Evolutionary conservation across 2,888 invertebrate genomes (phyloP).

Genomic region (Ophioninae sp.): DNA sequence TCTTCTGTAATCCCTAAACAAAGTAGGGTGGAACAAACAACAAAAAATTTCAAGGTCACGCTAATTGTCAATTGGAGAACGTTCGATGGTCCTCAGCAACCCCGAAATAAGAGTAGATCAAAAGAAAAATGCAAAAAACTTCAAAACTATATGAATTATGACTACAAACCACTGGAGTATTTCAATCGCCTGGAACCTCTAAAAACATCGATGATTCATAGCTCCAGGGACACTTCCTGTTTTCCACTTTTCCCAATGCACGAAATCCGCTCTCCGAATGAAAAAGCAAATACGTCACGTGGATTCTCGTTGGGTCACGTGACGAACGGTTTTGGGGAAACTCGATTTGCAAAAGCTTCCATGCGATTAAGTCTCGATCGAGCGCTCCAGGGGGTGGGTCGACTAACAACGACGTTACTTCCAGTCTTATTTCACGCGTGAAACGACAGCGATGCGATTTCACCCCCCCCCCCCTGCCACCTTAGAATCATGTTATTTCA

Average conservation of each 20-base stretch:
- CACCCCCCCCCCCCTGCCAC: not conserved
- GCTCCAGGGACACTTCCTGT: constrained; percentile 13
- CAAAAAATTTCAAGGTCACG: too few relatives aligned
- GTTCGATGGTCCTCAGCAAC: too few relatives aligned
- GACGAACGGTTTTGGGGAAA: constrained; percentile 39
- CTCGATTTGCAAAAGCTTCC: constrained; percentile 58
- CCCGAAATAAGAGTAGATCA: too few relatives aligned
- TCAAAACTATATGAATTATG: too few relatives aligned
- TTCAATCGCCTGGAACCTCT: not conserved
- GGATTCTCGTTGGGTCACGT: constrained; percentile 8
- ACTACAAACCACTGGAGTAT: constrained; percentile 9
- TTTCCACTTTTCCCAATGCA: constrained; percentile 38
- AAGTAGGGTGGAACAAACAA: too few relatives aligned
- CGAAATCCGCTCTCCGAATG: constrained; percentile 18
- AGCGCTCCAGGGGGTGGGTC: constrained; percentile 17
- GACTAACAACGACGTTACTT: constrained; percentile 3
- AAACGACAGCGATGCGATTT: constrained; percentile 15
- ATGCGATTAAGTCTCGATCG: constrained; percentile 59
- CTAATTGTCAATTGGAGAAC: too few relatives aligned
- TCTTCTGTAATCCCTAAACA: too few relatives aligned
- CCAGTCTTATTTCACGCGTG: constrained; percentile 55
- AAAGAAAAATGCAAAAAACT: too few relatives aligned
- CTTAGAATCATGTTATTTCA: not conserved
- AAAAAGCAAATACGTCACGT: not conserved
- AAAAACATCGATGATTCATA: constrained; percentile 34